A percentile compares a stretch with the other conserved stretches of the same genome.
Conservation (phyloP, 2,113 vertebrate genomes). For the Pleuronectes platessa region DNA sequence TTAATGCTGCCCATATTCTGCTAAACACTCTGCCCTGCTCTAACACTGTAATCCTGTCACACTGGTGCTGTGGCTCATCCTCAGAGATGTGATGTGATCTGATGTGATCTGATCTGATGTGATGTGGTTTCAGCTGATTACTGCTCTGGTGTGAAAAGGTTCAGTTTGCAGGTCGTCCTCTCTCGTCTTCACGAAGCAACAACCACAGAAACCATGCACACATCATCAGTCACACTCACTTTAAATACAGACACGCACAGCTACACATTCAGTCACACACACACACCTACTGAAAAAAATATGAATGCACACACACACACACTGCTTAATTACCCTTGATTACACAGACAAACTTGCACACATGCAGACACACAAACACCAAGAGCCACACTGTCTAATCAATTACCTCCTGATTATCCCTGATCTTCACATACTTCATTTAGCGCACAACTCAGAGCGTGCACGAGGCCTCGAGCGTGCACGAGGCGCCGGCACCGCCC, state of each 20-base stretch:
- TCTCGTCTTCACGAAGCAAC: too few relatives aligned
- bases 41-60: too few relatives aligned
- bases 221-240: background rate
- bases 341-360: slow-evolving; percentile 32
- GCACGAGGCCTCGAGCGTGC: background rate
- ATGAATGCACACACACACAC: background rate
- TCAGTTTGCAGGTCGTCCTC: background rate
- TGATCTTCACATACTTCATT: slow-evolving; percentile 19
- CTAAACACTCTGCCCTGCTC: too few relatives aligned
- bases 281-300: background rate
- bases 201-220: background rate
- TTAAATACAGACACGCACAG: background rate
- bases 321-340: slow-evolving; percentile 45
- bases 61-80: too few relatives aligned
- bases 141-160: background rate
- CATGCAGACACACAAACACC: slow-evolving; percentile 26
- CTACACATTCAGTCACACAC: background rate
- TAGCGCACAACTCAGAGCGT: slow-evolving; percentile 15
- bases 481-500: background rate
- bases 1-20: too few relatives aligned
- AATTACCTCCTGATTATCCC: slow-evolving; percentile 59
- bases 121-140: too few relatives aligned
- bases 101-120: too few relatives aligned
- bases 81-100: too few relatives aligned
- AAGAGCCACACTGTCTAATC: slow-evolving; percentile 26